These are phyloP conservation scores for Micromesistius poutassou DNA, from an alignment of 2,797 vertebrate genomes.

Conservation along the genomic window DNA sequence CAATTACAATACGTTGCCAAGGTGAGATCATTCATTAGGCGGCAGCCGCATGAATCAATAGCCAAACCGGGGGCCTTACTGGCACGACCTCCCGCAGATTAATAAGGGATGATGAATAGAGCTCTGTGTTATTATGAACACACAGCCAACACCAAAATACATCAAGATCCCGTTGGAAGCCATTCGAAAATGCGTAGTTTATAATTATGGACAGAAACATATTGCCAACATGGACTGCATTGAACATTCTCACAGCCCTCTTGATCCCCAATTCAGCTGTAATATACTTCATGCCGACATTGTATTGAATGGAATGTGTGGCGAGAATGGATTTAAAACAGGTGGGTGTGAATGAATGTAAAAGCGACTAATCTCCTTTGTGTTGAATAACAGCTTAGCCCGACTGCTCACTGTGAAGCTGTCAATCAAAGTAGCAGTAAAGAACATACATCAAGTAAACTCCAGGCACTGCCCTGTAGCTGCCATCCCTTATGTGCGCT, in stretches of 20 bases:
- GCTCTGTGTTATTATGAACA: constrained; percentile 28
- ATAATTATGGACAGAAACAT: constrained; percentile 11
- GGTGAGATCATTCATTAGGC: constrained; percentile 61
- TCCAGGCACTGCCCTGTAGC: neutral
- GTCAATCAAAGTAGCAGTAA: constrained; percentile 30
- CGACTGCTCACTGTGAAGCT: constrained; percentile 16
- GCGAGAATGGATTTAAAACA: neutral
- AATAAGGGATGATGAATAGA: constrained; percentile 48
- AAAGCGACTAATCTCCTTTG: constrained; percentile 13
- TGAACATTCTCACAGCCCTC: neutral
- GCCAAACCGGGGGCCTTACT: constrained; percentile 40
- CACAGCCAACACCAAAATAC: constrained; percentile 15
- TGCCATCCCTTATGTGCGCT: neutral
- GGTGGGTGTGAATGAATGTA: neutral
- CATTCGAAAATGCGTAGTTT: constrained; percentile 20
- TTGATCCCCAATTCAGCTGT: neutral
- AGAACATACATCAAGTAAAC: neutral
- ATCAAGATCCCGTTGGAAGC: constrained; percentile 22
- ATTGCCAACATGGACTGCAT: neutral
- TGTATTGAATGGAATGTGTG: neutral
- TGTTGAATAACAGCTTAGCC: constrained; percentile 12
- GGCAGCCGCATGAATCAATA: constrained; percentile 54
- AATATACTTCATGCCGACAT: neutral
- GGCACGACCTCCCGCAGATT: constrained; percentile 29
- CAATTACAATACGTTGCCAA: constrained; percentile 56